Conservation (phyloP, 2,888 invertebrate genomes). For the Drosophila tripunctata region DNA sequence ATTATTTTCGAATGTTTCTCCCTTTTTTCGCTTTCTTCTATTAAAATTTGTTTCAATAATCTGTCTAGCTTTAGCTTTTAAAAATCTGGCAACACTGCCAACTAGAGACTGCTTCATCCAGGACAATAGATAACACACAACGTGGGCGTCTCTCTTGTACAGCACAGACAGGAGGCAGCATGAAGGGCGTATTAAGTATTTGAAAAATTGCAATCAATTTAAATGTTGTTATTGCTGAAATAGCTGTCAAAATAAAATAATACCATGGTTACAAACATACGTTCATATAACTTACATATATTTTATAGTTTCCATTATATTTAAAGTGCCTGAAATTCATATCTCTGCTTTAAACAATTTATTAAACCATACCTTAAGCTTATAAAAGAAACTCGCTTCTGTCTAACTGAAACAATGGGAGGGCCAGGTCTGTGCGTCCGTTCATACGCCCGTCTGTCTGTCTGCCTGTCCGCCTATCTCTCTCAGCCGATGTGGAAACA, state of each 20-base stretch:
- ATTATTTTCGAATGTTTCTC: too few species aligned
- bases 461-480: background rate
- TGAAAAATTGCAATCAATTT: background rate
- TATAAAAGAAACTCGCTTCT: conserved; percentile 24
- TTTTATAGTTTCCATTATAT: background rate
- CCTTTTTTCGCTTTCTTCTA: too few species aligned
- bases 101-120: too few species aligned
- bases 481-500: background rate
- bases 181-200: background rate
- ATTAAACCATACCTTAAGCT: conserved; percentile 26
- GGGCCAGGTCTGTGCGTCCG: background rate
- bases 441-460: background rate
- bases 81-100: too few species aligned
- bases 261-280: background rate
- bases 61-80: too few species aligned
- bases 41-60: too few species aligned
- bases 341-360: too few species aligned
- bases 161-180: background rate
- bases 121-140: background rate
- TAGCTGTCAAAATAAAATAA: background rate
- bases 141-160: background rate
- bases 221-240: background rate
- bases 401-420: background rate
- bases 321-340: too few species aligned
- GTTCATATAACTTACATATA: too few species aligned